These are phyloP conservation scores for Eulemur coronatus DNA, from an alignment of 2,797 vertebrate species.

Conservation along the genomic window DNA sequence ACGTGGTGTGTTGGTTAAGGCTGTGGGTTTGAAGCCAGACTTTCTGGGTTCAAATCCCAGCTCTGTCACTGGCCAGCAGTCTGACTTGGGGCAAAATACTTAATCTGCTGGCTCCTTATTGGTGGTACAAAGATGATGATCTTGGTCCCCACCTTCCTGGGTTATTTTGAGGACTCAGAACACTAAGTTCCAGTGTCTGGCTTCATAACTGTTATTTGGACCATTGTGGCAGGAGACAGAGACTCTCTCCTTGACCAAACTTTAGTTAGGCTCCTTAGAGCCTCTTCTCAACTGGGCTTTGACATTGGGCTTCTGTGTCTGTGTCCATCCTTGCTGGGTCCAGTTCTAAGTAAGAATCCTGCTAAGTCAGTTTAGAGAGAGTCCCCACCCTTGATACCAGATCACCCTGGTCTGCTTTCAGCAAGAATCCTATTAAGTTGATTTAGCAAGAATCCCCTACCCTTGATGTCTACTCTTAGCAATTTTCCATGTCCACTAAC, in stretches of 20 bases:
- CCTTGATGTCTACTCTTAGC: neutral
- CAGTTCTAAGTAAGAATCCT: neutral
- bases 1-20: neutral
- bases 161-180: slow-evolving; percentile 9
- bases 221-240: neutral
- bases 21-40: neutral
- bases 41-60: slow-evolving; percentile 19
- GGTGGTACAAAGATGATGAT: neutral
- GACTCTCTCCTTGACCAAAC: neutral
- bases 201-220: neutral
- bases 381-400: neutral
- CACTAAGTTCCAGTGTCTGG: neutral
- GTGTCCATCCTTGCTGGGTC: neutral
- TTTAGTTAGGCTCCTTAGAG: neutral
- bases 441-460: neutral
- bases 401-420: neutral
- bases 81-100: neutral
- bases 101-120: neutral
- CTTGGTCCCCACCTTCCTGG: neutral
- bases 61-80: neutral
- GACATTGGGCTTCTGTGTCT: neutral
- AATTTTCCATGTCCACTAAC: neutral
- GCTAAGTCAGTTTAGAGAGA: neutral
- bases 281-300: neutral
- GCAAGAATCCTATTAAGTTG: neutral